A percentile compares a stretch with the other conserved stretches of the same genome.
Evolutionary conservation across 2,888 invertebrate genomes (phyloP).

Genomic region (Ctenicera cuprea): DNA sequence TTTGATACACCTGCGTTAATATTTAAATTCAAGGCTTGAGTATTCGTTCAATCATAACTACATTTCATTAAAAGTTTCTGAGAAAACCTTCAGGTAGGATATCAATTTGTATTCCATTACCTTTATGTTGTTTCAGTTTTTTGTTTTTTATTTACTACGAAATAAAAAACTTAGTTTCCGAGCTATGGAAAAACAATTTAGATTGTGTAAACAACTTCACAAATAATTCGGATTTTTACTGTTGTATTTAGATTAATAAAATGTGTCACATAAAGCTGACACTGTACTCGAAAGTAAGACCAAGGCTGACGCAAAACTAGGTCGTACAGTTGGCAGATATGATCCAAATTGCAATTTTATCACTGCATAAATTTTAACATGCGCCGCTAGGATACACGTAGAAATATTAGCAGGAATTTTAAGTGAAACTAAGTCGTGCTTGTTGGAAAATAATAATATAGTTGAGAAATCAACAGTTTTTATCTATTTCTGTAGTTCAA

Average conservation of each 20-base stretch:
- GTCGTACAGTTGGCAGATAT: slow-evolving; percentile 13
- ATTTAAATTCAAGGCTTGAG: slow-evolving; percentile 20
- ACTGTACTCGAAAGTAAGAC: slow-evolving; percentile 6
- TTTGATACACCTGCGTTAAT: not conserved
- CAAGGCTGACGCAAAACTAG: slow-evolving; percentile 25
- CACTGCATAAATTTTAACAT: slow-evolving; percentile 11
- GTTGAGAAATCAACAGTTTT: not conserved
- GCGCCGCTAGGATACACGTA: not conserved
- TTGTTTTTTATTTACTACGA: too few species aligned
- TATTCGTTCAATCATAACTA: not conserved
- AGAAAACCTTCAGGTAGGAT: not conserved
- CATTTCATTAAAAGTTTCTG: not conserved
- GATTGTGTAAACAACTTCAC: too few species aligned
- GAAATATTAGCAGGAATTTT: not conserved
- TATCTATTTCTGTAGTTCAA: too few species aligned
- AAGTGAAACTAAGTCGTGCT: not conserved
- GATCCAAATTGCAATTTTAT: slow-evolving; percentile 27
- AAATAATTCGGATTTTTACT: not conserved
- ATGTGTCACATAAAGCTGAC: slow-evolving; percentile 10
- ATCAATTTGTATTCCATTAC: not conserved
- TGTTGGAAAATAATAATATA: not conserved
- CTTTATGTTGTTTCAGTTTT: not conserved
- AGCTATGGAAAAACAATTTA: too few species aligned
- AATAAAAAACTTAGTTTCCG: too few species aligned
- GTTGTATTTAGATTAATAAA: slow-evolving; percentile 9